Conservation (phyloP, 2,888 invertebrate genomes). For the Julus scandinavius region DNA sequence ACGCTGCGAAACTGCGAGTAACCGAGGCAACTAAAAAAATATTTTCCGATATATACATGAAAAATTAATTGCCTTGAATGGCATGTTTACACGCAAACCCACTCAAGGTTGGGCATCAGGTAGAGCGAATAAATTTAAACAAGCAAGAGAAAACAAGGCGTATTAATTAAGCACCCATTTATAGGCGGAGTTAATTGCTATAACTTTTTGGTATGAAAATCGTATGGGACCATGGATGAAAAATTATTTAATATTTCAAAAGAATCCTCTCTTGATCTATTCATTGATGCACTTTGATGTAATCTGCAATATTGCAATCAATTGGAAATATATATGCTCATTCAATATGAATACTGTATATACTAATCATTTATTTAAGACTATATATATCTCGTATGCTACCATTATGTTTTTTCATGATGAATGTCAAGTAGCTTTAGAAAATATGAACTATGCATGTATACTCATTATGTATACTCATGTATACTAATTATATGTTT, state of each 20-base stretch:
- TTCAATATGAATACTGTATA: too few relatives aligned
- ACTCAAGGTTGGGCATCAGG: not conserved
- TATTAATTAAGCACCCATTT: conserved; percentile 18
- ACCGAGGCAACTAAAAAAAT: not conserved
- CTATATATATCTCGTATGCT: too few relatives aligned
- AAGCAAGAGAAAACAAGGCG: conserved; percentile 13
- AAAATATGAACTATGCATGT: too few relatives aligned
- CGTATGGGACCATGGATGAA: not conserved
- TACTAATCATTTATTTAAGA: too few relatives aligned
- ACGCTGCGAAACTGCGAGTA: not conserved
- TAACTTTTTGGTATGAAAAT: not conserved
- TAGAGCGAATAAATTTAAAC: not conserved
- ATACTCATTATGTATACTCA: too few relatives aligned
- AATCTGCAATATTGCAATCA: not conserved
- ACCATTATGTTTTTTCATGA: too few relatives aligned
- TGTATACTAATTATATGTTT: too few relatives aligned
- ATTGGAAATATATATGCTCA: not conserved
- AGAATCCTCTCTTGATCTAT: not conserved
- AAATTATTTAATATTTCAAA: not conserved
- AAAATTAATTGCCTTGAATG: conserved; percentile 39
- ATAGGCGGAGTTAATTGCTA: conserved; percentile 2
- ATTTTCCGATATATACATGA: conserved; percentile 33
- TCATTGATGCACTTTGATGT: not conserved
- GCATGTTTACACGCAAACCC: conserved; percentile 34
- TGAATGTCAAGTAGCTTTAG: too few relatives aligned